These are phyloP conservation scores for Malacoraja senta DNA, from an alignment of 2,797 vertebrate genomes.

Conservation along the genomic window DNA sequence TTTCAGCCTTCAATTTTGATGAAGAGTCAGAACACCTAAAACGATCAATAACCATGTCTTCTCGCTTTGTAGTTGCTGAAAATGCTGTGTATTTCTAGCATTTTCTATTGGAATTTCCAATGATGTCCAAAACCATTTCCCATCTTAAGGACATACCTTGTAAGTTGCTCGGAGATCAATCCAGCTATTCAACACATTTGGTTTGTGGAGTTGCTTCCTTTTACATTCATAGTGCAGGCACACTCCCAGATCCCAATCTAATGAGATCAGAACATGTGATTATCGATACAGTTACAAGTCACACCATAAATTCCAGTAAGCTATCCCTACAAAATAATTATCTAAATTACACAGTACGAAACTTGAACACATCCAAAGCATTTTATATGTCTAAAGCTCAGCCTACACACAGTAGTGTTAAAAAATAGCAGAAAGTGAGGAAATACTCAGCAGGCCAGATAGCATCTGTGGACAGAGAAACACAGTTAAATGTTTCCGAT, in stretches of 20 bases:
- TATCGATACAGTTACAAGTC: not conserved
- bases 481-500: too few species aligned
- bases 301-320: not conserved
- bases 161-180: constrained; percentile 87
- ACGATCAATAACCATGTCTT: not conserved
- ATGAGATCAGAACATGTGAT: constrained; percentile 36
- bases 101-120: not conserved
- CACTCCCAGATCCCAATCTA: constrained; percentile 94
- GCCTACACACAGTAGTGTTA: not conserved
- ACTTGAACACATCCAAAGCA: not conserved
- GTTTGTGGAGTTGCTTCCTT: constrained; percentile 84
- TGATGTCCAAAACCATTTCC: not conserved
- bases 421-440: too few species aligned
- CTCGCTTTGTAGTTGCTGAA: not conserved
- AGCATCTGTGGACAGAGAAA: too few species aligned
- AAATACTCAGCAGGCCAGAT: too few species aligned
- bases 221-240: constrained; percentile 89
- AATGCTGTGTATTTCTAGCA: not conserved
- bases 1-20: not conserved
- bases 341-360: not conserved
- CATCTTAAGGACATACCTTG: constrained; percentile 58
- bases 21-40: not conserved
- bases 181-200: constrained; percentile 78
- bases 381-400: not conserved
- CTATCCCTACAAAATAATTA: not conserved